Conservation (phyloP, 2,888 invertebrate genomes). For the Latrodectus hesperus region DNA sequence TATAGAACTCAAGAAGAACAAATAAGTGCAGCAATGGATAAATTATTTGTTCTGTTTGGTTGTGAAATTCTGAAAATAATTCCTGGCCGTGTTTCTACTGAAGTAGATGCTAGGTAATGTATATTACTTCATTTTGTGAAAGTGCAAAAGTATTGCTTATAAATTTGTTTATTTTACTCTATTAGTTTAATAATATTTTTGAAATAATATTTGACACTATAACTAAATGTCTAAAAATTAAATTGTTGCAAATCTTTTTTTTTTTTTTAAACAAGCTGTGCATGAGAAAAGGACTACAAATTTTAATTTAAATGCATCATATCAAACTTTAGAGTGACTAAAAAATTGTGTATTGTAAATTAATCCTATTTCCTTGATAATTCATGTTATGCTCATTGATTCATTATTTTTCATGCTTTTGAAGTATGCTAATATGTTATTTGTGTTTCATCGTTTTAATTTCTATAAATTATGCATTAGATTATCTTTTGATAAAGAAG, state of each 20-base stretch:
- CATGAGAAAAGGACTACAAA: too few relatives aligned
- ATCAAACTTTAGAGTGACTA: not conserved
- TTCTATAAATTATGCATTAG: slow-evolving; percentile 76
- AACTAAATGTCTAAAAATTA: not conserved
- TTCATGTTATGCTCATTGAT: not conserved
- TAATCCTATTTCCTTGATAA: not conserved
- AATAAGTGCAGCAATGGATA: slow-evolving; percentile 90
- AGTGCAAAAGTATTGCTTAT: not conserved
- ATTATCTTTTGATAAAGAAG: slow-evolving; percentile 94
- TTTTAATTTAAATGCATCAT: too few relatives aligned
- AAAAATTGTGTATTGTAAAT: not conserved
- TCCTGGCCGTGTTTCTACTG: slow-evolving; percentile 96
- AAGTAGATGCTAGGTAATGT: slow-evolving; percentile 91
- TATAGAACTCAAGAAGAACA: slow-evolving; percentile 83
- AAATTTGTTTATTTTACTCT: not conserved
- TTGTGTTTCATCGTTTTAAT: not conserved
- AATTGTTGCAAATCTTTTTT: not conserved
- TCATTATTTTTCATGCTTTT: not conserved
- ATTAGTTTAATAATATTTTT: slow-evolving; percentile 6
- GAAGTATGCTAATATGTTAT: not conserved
- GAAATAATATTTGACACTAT: not conserved
- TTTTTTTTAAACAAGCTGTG: not conserved
- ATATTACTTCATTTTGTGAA: too few relatives aligned
- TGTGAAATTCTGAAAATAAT: slow-evolving; percentile 97
- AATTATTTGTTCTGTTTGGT: slow-evolving; percentile 95